These are phyloP conservation scores for Antheraea assamensis DNA, from an alignment of 2,888 invertebrate genomes.

Conservation along the genomic window DNA sequence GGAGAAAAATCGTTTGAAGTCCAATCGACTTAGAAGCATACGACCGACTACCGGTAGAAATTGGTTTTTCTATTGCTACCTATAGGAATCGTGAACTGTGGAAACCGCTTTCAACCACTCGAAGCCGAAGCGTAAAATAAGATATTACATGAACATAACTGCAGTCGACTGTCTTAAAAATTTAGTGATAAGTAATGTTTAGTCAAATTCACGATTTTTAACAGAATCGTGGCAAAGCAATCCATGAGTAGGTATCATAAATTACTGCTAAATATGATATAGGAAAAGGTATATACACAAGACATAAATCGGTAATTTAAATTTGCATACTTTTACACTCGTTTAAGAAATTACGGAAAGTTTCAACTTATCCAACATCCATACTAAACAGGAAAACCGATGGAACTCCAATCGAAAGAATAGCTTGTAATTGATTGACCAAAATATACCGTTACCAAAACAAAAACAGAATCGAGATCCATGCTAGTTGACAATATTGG, in stretches of 20 bases:
- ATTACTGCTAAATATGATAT: too few species aligned
- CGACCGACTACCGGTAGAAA: constrained; percentile 59
- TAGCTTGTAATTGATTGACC: neutral
- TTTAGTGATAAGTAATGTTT: constrained; percentile 28
- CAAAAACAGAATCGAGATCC: too few species aligned
- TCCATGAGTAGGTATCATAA: too few species aligned
- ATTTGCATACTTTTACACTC: too few species aligned
- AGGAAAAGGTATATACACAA: too few species aligned
- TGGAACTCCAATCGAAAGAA: neutral
- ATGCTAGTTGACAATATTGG: too few species aligned
- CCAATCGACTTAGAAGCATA: constrained; percentile 64
- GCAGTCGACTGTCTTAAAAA: constrained; percentile 52
- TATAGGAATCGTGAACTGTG: constrained; percentile 36
- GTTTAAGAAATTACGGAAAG: neutral
- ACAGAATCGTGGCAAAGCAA: neutral
- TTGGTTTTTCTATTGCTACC: constrained; percentile 65
- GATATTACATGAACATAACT: constrained; percentile 69
- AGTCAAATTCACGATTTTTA: neutral
- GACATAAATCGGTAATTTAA: too few species aligned
- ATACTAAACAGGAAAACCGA: too few species aligned
- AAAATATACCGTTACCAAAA: neutral
- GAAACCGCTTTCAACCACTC: constrained; percentile 43
- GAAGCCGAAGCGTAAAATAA: constrained; percentile 69
- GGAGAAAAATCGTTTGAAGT: constrained; percentile 52
- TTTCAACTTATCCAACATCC: neutral